Conservation (phyloP, 2,888 invertebrate genomes). For the Gandaritis pyraliata region DNA sequence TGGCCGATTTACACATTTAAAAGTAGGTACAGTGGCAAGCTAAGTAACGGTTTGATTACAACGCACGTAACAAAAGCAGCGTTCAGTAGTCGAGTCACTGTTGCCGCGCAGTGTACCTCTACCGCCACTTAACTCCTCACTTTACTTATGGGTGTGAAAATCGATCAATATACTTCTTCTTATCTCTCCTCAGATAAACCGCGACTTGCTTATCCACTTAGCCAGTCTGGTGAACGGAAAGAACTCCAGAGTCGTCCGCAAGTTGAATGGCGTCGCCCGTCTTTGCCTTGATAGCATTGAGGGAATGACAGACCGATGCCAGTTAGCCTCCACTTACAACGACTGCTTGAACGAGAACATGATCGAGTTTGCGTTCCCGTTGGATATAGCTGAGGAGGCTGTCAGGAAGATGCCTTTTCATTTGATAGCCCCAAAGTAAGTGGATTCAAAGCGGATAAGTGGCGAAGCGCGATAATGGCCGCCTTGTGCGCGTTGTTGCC, state of each 20-base stretch:
- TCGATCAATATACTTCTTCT: too few species aligned
- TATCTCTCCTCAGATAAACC: conserved; percentile 62
- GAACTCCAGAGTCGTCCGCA: conserved; percentile 73
- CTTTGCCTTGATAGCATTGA: conserved; percentile 75
- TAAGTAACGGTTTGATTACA: too few species aligned
- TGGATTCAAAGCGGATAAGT: too few species aligned
- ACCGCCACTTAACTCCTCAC: too few species aligned
- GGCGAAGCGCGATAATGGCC: too few species aligned
- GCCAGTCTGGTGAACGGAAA: conserved; percentile 76
- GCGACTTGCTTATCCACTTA: conserved; percentile 72
- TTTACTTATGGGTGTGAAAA: too few species aligned
- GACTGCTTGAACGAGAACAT: conserved; percentile 78
- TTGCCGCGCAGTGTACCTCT: too few species aligned
- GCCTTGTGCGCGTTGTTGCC: too few species aligned
- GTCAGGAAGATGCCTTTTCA: conserved; percentile 80
- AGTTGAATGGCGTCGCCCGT: conserved; percentile 71
- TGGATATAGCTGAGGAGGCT: conserved; percentile 76
- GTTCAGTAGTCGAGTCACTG: too few species aligned
- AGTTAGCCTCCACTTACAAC: conserved; percentile 76
- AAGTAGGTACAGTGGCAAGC: too few species aligned
- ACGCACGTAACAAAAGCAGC: too few species aligned
- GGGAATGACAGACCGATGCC: conserved; percentile 75
- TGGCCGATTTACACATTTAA: too few species aligned
- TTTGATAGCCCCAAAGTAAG: conserved; percentile 77
- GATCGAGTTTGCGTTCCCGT: conserved; percentile 75